Evolutionary conservation across 37 sponge, comb jelly and placozoan genomes (phyloP).

Genomic region (Oopsacas minuta): DNA sequence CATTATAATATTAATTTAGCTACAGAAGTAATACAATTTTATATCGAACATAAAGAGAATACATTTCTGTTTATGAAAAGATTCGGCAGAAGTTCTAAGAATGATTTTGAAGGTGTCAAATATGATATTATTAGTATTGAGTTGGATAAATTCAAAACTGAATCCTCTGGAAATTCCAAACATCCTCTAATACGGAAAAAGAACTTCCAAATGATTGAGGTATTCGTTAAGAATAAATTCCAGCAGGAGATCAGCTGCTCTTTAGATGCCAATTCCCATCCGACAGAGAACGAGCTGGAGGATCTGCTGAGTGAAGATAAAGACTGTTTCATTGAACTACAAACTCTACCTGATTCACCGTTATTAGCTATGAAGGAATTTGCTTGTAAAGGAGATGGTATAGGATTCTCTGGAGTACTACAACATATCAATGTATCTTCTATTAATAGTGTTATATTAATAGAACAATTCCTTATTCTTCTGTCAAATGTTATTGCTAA

Average conservation of each 20-base stretch:
- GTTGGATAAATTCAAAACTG: constrained; percentile 25
- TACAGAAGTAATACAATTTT: background rate
- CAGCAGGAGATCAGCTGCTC: too few relatives aligned
- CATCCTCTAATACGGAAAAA: constrained; percentile 44
- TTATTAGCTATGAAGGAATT: background rate
- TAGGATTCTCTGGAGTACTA: background rate
- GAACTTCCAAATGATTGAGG: constrained; percentile 27
- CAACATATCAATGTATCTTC: background rate
- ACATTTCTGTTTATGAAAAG: background rate
- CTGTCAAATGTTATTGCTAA: background rate
- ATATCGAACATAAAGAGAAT: background rate
- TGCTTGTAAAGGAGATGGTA: constrained; percentile 17
- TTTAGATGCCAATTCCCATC: too few relatives aligned
- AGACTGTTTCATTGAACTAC: background rate
- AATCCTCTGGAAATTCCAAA: background rate
- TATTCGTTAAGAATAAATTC: constrained; percentile 48
- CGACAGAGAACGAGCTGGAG: too few relatives aligned
- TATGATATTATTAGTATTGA: constrained; percentile 48
- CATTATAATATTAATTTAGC: constrained; percentile 25
- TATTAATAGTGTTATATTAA: background rate
- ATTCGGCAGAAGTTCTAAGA: background rate
- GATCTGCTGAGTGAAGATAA: constrained; percentile 23
- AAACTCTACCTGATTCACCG: background rate
- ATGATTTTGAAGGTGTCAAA: background rate
- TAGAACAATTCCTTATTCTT: background rate